These are phyloP conservation scores for Hapalemur alaotrensis DNA, from an alignment of 2,797 vertebrate species.

Conservation along the genomic window DNA sequence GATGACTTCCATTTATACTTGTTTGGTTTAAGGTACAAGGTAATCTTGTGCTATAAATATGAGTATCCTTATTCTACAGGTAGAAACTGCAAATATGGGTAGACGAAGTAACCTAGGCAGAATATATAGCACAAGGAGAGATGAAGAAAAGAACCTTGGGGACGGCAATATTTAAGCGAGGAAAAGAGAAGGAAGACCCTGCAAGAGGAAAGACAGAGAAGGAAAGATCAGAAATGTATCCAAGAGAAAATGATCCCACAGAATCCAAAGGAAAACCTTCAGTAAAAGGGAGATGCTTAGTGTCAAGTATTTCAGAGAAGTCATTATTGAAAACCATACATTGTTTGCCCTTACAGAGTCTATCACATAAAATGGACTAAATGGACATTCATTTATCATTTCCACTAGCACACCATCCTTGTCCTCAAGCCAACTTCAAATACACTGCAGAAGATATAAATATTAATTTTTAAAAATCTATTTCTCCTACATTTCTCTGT, in stretches of 20 bases:
- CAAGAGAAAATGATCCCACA: not conserved
- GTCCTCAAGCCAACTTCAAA: conserved; percentile 15
- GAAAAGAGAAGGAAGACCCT: not conserved
- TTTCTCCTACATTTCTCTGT: not conserved
- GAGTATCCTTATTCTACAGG: not conserved
- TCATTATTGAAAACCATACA: conserved; percentile 38
- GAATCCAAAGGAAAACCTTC: conserved; percentile 6
- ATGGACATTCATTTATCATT: not conserved
- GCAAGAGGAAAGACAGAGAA: conserved; percentile 14
- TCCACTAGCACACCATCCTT: not conserved
- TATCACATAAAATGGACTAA: not conserved
- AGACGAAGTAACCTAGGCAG: not conserved
- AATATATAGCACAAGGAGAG: not conserved
- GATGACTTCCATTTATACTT: not conserved
- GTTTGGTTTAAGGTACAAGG: not conserved
- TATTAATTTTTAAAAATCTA: not conserved
- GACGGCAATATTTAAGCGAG: not conserved
- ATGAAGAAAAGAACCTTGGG: not conserved
- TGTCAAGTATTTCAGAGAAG: conserved; percentile 8
- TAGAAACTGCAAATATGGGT: not conserved
- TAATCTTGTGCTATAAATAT: not conserved
- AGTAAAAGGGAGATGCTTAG: not conserved
- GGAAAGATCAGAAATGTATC: not conserved
- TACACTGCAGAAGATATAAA: not conserved
- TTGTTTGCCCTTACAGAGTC: not conserved